Percentiles rank a stretch among this genome's conserved stretches.
These are phyloP conservation scores for Rhagophthalmus giganteus DNA, from an alignment of 2,888 invertebrate genomes.

Conservation along the genomic window DNA sequence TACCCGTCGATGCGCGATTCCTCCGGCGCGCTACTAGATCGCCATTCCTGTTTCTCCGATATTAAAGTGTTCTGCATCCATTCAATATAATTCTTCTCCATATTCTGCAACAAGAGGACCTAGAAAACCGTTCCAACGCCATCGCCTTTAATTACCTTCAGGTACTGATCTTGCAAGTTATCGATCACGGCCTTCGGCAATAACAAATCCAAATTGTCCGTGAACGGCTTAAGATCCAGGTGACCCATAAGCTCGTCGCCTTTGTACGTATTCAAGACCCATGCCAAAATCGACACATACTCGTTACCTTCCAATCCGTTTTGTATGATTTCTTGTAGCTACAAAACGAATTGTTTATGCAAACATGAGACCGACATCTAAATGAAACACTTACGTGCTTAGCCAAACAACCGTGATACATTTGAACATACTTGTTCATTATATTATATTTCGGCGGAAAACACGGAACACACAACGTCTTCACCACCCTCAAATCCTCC, in stretches of 20 bases:
- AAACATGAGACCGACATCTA: conserved; percentile 1
- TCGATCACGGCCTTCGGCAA: conserved; percentile 74
- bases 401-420: conserved; percentile 91
- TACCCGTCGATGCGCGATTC: conserved; percentile 81
- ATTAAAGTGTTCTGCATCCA: conserved; percentile 95
- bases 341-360: conserved; percentile 31
- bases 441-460: conserved; percentile 96
- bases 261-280: conserved; percentile 90
- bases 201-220: conserved; percentile 72
- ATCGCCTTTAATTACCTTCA: conserved; percentile 58
- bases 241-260: conserved; percentile 87
- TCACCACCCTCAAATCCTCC: conserved; percentile 89
- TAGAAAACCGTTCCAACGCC: too few species aligned
- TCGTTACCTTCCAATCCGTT: conserved; percentile 94
- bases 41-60: conserved; percentile 93
- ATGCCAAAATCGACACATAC: conserved; percentile 89
- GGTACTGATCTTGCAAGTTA: conserved; percentile 79
- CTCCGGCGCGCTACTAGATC: conserved; percentile 62
- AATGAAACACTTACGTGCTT: conserved; percentile 64
- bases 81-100: conserved; percentile 87
- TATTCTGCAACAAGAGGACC: conserved; percentile 61
- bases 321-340: conserved; percentile 85
- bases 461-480: conserved; percentile 86
- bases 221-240: conserved; percentile 66
- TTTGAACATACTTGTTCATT: conserved; percentile 83